Evolutionary conservation across 2,888 invertebrate genomes (phyloP), one percentile per base, ranked within the genome.

Genomic region (Agrypnus murinus): DNA sequence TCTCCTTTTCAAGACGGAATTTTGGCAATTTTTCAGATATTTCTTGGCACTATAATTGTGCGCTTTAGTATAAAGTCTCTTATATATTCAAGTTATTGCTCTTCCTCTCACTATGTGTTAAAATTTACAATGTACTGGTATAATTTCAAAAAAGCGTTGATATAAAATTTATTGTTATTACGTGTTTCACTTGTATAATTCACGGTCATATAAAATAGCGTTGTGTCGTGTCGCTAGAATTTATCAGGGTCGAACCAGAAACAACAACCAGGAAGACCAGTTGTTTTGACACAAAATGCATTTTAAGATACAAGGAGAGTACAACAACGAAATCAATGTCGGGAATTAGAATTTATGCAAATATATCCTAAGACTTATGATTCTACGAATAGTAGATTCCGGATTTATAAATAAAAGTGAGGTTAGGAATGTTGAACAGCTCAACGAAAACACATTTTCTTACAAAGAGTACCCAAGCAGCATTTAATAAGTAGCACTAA

Each of bases 21-120:
- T 55, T 55, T 55, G 55, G 55, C 55, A 55, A 17, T 14, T 36
- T 55, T 36, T 55, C 55, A 55, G 10, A 9, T 31, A 55, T 55
- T 48, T 48, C 19, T 48, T 48, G 48, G 48, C 48, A 25, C 48
- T 10, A 17, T 17, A n/a, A n/a, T n/a, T n/a, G n/a, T 10, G 36
- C n/a, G 38, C 12, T 12, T 38, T 38, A 38, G 38, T 36, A 10
- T 31, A 6, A 31, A n/a, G n/a, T n/a, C n/a, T n/a, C n/a, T n/a
- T n/a, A n/a, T n/a, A n/a, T 1, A 25, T 12, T 10, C 19, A 32
- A 19, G 17, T 53, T 53, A 53, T 32, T 53, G 25, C 50, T 53
- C 32, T 53, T 53, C 1, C 50, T 9, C 32, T 9, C 25, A 25
- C 25, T 25, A 5, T n/a, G 25, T 19, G 15, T 32, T 10, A 15